Evolutionary conservation across 2,113 vertebrate species (phyloP).

Genomic region (Ochotona princeps): DNA sequence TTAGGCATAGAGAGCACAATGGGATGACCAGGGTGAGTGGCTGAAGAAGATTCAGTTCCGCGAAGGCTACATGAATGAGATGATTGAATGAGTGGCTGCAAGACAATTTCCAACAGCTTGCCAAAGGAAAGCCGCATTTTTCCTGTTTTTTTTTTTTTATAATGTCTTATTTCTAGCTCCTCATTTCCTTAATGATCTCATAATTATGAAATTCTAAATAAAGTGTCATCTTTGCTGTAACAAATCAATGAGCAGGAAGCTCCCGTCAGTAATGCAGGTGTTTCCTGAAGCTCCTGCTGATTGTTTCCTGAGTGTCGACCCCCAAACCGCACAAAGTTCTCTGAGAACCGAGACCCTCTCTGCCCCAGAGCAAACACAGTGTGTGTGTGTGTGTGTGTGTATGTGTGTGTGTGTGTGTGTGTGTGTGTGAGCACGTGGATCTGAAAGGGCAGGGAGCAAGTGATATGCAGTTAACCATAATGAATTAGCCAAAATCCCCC

Average conservation of each 20-base stretch:
- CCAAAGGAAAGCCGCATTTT: constrained; percentile 30
- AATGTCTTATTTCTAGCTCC: constrained; percentile 59
- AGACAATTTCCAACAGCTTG: constrained; percentile 39
- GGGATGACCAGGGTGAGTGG: neutral
- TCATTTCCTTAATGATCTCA: constrained; percentile 58
- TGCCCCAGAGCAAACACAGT: neutral
- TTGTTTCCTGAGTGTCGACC: constrained; percentile 78
- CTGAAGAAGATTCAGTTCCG: constrained; percentile 1
- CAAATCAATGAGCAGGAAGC: constrained; percentile 60
- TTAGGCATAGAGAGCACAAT: neutral
- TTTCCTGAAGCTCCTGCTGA: constrained; percentile 68
- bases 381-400: neutral
- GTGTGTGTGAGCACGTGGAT: neutral
- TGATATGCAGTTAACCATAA: constrained; percentile 49
- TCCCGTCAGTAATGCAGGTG: constrained; percentile 35
- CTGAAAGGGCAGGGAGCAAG: constrained; percentile 52
- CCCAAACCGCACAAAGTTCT: constrained; percentile 77
- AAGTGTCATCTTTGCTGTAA: constrained; percentile 45
- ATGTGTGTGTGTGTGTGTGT: neutral
- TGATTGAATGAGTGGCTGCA: constrained; percentile 19
- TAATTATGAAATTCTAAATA: constrained; percentile 64
- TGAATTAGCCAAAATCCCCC: constrained; percentile 58
- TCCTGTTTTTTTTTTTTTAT: constrained; percentile 55
- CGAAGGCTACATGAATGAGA: neutral
- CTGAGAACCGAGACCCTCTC: constrained; percentile 21